phyloP scores from a whole-genome alignment of 1,140 invertebrate genomes.

The Penaeus chinensis region DNA sequence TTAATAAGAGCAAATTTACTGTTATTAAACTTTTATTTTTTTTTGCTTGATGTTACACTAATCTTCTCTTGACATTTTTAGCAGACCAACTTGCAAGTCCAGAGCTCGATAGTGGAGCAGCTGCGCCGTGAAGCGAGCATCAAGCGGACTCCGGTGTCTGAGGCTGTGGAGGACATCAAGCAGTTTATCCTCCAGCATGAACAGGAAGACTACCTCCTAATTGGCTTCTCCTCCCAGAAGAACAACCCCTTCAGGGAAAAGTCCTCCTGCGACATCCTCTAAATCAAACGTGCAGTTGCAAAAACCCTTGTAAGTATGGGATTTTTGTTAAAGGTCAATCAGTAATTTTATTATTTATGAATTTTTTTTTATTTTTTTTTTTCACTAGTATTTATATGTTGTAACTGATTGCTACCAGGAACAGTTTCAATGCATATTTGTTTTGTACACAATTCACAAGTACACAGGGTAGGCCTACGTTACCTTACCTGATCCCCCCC shows the following conservation, averaged over 20 bases:
- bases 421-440: too few species aligned
- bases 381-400: too few species aligned
- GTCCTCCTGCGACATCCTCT: conserved; percentile 65
- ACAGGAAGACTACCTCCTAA: conserved; percentile 93
- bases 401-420: too few species aligned
- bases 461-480: too few species aligned
- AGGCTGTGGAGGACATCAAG: conserved; percentile 92
- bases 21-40: background rate
- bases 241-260: conserved; percentile 98
- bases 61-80: background rate
- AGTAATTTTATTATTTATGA: background rate
- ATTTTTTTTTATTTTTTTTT: too few species aligned
- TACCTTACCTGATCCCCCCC: too few species aligned
- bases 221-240: conserved; percentile 95
- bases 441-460: too few species aligned
- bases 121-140: conserved; percentile 90
- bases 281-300: background rate
- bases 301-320: background rate
- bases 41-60: background rate
- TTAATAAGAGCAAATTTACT: too few species aligned
- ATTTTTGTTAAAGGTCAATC: background rate
- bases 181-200: conserved; percentile 93
- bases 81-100: conserved; percentile 90
- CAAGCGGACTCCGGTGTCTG: conserved; percentile 86
- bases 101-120: conserved; percentile 92